A percentile compares a stretch with the other conserved stretches of the same genome.
These are phyloP conservation scores for Aphelinus certus DNA, from an alignment of 1,140 invertebrate species.

Conservation along the genomic window DNA sequence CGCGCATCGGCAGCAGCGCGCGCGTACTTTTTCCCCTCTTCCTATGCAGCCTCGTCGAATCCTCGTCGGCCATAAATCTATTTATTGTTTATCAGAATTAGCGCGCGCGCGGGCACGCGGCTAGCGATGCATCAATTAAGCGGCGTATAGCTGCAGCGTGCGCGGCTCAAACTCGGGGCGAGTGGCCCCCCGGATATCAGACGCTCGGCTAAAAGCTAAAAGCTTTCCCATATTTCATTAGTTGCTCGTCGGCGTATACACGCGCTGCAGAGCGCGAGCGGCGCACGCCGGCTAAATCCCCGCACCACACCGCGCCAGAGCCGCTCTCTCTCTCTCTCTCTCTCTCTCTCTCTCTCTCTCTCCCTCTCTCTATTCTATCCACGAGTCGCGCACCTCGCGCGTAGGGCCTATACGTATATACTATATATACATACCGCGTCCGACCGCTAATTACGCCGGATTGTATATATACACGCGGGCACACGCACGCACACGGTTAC, in stretches of 20 bases:
- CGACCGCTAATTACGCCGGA: constrained; percentile 37
- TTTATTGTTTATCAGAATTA: constrained; percentile 61
- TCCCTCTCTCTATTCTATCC: too few species aligned
- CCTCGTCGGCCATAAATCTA: constrained; percentile 50
- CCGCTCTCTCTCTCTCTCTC: too few species aligned
- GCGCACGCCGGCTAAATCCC: not conserved
- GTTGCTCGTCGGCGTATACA: constrained; percentile 44
- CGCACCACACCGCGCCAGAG: not conserved
- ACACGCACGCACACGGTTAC: not conserved
- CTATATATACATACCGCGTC: not conserved
- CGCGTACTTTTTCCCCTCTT: constrained; percentile 8
- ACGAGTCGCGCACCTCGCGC: not conserved
- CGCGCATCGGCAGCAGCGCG: not conserved
- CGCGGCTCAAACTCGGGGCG: constrained; percentile 30
- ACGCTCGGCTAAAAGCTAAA: constrained; percentile 63
- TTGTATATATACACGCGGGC: not conserved
- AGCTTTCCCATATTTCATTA: constrained; percentile 65
- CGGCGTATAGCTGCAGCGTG: constrained; percentile 25
- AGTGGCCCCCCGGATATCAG: constrained; percentile 50
- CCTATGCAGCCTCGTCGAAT: too few species aligned
- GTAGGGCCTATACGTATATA: constrained; percentile 13
- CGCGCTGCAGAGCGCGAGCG: too few species aligned
- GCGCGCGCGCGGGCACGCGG: constrained; percentile 30
- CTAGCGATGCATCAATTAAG: constrained; percentile 59
- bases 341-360: too few species aligned